Evolutionary conservation across 2,888 invertebrate species (phyloP).

Genomic region (Diloba caeruleocephala): DNA sequence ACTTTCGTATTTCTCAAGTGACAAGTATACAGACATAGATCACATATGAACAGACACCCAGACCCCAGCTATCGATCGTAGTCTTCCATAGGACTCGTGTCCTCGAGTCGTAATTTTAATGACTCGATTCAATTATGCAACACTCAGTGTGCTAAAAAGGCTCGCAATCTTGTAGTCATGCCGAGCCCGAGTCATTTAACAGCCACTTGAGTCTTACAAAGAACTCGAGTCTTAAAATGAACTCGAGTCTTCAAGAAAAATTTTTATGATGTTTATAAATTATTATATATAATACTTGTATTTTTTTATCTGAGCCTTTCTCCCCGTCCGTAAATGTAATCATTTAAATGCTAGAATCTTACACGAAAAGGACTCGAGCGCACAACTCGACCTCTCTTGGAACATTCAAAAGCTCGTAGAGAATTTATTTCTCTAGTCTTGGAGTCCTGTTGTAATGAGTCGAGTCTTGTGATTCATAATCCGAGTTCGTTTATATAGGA

Average conservation of each 20-base stretch:
- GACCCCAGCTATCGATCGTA: too few species aligned
- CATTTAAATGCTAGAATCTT: too few species aligned
- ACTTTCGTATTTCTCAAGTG: too few species aligned
- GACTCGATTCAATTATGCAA: conserved; percentile 14
- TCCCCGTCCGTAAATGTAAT: too few species aligned
- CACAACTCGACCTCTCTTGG: too few species aligned
- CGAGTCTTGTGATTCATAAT: background rate
- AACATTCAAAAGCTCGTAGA: too few species aligned
- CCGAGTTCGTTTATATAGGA: background rate
- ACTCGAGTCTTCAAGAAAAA: conserved; percentile 14
- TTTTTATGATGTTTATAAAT: too few species aligned
- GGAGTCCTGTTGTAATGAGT: background rate
- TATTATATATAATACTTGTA: background rate
- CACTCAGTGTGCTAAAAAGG: conserved; percentile 6
- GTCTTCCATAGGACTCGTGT: conserved; percentile 11
- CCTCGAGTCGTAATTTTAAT: conserved; percentile 19
- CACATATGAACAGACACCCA: too few species aligned
- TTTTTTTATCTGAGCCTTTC: too few species aligned
- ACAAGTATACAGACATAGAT: too few species aligned
- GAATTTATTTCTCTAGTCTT: too few species aligned
- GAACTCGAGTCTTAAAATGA: conserved; percentile 9
- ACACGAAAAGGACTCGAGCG: too few species aligned
- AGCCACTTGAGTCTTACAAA: conserved; percentile 10
- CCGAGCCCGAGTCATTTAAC: conserved; percentile 27
- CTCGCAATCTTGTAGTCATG: conserved; percentile 4